Evolutionary conservation across 2,888 invertebrate species (phyloP), one percentile per base, ranked within the genome.

Genomic region (Lasioglossum calceatum): DNA sequence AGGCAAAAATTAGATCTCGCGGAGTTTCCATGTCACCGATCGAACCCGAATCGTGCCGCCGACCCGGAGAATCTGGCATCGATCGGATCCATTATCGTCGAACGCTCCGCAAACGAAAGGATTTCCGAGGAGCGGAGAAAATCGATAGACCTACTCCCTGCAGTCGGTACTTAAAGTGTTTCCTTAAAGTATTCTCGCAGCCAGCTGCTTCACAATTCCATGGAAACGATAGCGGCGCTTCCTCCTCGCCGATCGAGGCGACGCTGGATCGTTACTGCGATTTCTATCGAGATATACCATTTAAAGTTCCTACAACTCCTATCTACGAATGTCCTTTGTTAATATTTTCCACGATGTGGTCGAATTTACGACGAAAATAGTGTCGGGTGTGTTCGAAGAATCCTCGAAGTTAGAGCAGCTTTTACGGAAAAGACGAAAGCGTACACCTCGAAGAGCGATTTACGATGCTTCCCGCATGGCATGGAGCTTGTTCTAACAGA

Each of bases 101-200:
- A 74, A 23, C 10, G 70, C 10, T 70, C n/a, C 12, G 42, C 42
- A n/a, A 39, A 50, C 32, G 32, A 74, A 74, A 74, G 73, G 73
- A 74, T 50, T 74, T 74, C 73, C 73, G 36, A 50, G 73, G 73
- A 36, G 73, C 4, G 47, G 23, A 19, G 47, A 74, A 74, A 74
- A 74, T 73, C 73, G 73, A 73, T 74, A 32, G 73, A 73, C 44
- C 47, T 50, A 74, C 50, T 74, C 39, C 70, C 67, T 16, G 32
- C 16, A 44, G 42, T 16, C 47, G 36, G 73, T 50, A 50, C 47
- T 74, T 50, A 50, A 74, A 50, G 50, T 74, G 50, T 74, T 74
- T 70, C 70, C 70, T 70, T 70, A 70, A 74, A 50, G 50, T 74
- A 74, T 74, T 50, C 36, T 23, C 54, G 54, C n/a, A 19, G 19